Evolutionary conservation across 1,140 invertebrate species (phyloP).

Genomic region (Holotrichia oblita): DNA sequence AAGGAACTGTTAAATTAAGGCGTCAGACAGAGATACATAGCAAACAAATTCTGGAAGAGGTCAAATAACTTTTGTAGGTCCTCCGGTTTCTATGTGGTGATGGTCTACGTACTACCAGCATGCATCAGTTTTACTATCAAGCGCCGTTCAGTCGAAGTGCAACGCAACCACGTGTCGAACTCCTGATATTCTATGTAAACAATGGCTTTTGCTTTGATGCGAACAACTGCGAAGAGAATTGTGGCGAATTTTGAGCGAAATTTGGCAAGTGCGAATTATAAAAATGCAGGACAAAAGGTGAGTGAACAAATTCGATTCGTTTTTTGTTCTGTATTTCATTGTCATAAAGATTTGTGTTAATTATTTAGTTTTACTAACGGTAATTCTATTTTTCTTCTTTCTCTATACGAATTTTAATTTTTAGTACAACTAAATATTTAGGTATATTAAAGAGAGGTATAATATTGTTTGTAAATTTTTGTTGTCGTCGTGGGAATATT

Average conservation of each 20-base stretch:
- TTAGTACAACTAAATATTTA: no score
- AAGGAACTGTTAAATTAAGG: background rate
- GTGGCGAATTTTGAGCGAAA: conserved; percentile 25
- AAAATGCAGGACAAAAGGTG: background rate
- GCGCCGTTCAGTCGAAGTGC: background rate
- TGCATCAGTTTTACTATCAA: background rate
- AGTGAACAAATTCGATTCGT: background rate
- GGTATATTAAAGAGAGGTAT: no score
- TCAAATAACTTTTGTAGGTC: conserved; percentile 28
- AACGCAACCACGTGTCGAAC: conserved; percentile 10
- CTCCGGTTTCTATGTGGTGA: background rate
- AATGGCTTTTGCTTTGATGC: background rate
- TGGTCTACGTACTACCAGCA: conserved; percentile 26
- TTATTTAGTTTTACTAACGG: no score
- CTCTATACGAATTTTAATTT: no score
- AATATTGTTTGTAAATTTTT: no score
- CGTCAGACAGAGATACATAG: background rate
- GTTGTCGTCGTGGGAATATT: no score
- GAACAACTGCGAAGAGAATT: conserved; percentile 10
- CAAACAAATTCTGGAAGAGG: conserved; percentile 11
- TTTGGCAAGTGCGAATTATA: background rate
- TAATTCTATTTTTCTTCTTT: no score
- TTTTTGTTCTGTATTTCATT: conserved; percentile 7
- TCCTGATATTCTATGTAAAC: background rate
- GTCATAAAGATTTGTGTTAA: no score